Conservation (phyloP, 2,888 invertebrate species). For the Belgica antarctica region DNA sequence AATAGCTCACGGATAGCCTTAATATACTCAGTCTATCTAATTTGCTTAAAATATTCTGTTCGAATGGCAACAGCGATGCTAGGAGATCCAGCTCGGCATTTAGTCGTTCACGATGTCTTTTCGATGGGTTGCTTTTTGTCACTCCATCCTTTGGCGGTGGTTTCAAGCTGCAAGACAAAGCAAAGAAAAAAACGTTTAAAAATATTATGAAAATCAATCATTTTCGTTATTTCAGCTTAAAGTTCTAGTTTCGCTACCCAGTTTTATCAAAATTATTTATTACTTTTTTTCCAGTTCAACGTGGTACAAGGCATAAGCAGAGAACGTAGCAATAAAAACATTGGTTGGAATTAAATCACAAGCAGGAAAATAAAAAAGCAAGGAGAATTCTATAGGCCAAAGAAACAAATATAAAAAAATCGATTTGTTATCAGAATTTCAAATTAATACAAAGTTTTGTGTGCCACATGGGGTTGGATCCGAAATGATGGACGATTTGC, state of each 20-base stretch:
- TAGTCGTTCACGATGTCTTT: conserved; percentile 93
- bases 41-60: conserved; percentile 96
- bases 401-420: conserved; percentile 27
- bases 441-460: conserved; percentile 27
- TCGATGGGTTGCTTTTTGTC: conserved; percentile 97
- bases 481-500: neutral
- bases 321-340: conserved; percentile 15
- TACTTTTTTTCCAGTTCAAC: conserved; percentile 21
- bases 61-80: conserved; percentile 91
- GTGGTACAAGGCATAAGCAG: conserved; percentile 10
- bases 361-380: conserved; percentile 1
- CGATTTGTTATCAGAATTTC: conserved; percentile 25
- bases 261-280: conserved; percentile 29
- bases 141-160: conserved; percentile 93
- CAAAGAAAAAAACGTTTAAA: no score
- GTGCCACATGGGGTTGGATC: neutral
- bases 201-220: neutral
- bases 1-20: conserved; percentile 95
- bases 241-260: no score
- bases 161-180: conserved; percentile 72
- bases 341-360: conserved; percentile 30
- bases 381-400: conserved; percentile 13
- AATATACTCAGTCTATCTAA: conserved; percentile 96
- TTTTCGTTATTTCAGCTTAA: neutral
- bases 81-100: conserved; percentile 98